Percentiles rank a stretch among this genome's conserved stretches.
These are phyloP conservation scores for Microtus ochrogaster DNA, from an alignment of 2,113 vertebrate species.

Conservation along the genomic window DNA sequence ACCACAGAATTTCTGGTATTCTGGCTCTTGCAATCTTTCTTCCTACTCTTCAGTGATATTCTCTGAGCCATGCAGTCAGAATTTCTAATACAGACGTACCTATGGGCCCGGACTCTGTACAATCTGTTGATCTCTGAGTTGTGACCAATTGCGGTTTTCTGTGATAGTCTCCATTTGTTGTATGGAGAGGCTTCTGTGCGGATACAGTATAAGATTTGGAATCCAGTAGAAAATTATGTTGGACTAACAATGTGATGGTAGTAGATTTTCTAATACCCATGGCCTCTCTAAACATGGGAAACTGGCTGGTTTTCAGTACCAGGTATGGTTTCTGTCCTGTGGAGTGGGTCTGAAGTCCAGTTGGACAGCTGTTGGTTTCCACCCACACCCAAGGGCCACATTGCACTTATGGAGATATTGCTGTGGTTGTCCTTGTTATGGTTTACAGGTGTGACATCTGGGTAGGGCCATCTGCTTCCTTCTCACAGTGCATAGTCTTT, in stretches of 20 bases:
- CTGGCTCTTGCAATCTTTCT: not conserved
- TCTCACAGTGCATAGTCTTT: not conserved
- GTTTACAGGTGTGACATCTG: not conserved
- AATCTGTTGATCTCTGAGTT: not conserved
- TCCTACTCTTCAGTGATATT: not conserved
- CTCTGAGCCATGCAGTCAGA: not conserved
- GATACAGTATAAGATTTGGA: not conserved
- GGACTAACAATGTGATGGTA: not conserved
- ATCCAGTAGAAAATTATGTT: not conserved
- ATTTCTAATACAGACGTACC: not conserved
- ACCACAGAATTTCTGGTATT: not conserved
- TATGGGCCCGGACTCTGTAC: not conserved
- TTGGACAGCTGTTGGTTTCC: not conserved
- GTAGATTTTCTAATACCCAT: not conserved
- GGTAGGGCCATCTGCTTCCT: not conserved
- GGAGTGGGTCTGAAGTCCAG: not conserved
- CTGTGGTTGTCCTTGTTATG: not conserved
- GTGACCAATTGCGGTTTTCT: not conserved
- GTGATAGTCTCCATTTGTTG: not conserved
- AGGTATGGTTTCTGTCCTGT: no score
- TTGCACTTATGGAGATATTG: not conserved
- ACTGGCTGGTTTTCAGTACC: not conserved
- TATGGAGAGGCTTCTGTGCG: not conserved
- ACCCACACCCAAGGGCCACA: no score
- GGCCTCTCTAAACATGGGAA: not conserved